Base-by-base conservation (phyloP, 2,888 invertebrate species). In the Heteromurus nitidus region DNA sequence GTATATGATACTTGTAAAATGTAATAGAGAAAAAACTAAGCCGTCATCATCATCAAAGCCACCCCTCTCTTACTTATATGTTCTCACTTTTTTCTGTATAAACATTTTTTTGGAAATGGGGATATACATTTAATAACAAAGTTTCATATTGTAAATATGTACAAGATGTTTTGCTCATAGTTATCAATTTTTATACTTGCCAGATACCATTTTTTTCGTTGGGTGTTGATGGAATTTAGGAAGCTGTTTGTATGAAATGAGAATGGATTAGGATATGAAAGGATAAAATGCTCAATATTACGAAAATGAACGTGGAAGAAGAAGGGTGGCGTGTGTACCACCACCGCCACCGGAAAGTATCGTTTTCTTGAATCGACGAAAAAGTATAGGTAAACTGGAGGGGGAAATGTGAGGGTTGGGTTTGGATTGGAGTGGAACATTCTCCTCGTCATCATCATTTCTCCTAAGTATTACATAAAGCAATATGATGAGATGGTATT, bases 111-210 rank as follows among this genome's bases (percentile, higher is more conserved):
- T 26, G 11, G 26, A 20, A 31, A 62, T 62, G 31, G 62, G 60
- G 36, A 47, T 11, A 47, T n/a, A 47, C 47, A 47, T 47, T 47
- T n/a, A n/a, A n/a, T n/a, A n/a, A n/a, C n/a, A n/a, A n/a, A n/a
- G n/a, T n/a, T n/a, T n/a, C n/a, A n/a, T n/a, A n/a, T n/a, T n/a
- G n/a, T n/a, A n/a, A n/a, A n/a, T n/a, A n/a, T n/a, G n/a, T n/a
- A n/a, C n/a, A n/a, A n/a, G n/a, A n/a, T n/a, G n/a, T 44, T 44
- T 13, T 44, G 44, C 44, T 44, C 44, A 44, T 55, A 26, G 60
- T 69, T 77, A 77, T 77, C 77, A 77, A 77, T 77, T 77, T 76
- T 77, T 77, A 77, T 68, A 58, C 68, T 68, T 55, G 20, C 44
- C 18, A 24, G 28, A 42, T 65, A 55, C 67, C 28, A 53, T 67